phyloP scores from a whole-genome alignment of 2,888 invertebrate species.

The Zele albiditarsus region DNA sequence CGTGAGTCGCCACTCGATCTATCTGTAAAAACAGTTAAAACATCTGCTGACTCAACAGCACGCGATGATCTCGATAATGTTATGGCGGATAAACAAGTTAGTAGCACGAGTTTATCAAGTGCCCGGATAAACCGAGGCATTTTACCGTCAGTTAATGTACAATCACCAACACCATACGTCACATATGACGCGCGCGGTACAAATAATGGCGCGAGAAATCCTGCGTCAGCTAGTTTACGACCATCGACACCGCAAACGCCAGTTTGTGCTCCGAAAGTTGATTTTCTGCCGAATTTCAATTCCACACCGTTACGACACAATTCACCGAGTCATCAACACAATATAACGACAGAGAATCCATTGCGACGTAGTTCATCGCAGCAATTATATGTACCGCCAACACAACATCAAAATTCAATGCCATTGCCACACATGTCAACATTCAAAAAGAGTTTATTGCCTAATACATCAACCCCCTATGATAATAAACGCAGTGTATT shows the following conservation, averaged over 20 bases:
- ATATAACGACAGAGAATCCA: constrained; percentile 47
- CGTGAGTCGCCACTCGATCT: constrained; percentile 89
- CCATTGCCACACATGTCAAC: constrained; percentile 67
- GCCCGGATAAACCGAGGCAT: constrained; percentile 56
- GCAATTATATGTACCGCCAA: constrained; percentile 57
- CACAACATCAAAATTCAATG: constrained; percentile 53
- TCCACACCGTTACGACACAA: constrained; percentile 67
- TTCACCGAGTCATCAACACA: constrained; percentile 46
- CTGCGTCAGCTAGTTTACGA: constrained; percentile 47
- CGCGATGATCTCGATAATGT: constrained; percentile 78
- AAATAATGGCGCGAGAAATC: constrained; percentile 49
- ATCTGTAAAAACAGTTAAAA: constrained; percentile 91
- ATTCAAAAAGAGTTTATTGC: constrained; percentile 66
- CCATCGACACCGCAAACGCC: constrained; percentile 61
- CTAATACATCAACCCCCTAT: constrained; percentile 43
- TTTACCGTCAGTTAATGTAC: constrained; percentile 59
- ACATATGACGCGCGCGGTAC: constrained; percentile 53
- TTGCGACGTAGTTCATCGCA: constrained; percentile 54
- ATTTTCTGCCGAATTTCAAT: constrained; percentile 85
- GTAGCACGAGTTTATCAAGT: constrained; percentile 53
- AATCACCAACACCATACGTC: constrained; percentile 59
- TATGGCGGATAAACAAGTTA: constrained; percentile 57
- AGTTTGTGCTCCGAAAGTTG: constrained; percentile 81
- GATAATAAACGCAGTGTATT: constrained; percentile 37
- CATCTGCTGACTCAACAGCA: constrained; percentile 90